Evolutionary conservation across 2,888 invertebrate species (phyloP), one percentile per base, ranked within the genome.

Genomic region (Ctenicera cuprea): DNA sequence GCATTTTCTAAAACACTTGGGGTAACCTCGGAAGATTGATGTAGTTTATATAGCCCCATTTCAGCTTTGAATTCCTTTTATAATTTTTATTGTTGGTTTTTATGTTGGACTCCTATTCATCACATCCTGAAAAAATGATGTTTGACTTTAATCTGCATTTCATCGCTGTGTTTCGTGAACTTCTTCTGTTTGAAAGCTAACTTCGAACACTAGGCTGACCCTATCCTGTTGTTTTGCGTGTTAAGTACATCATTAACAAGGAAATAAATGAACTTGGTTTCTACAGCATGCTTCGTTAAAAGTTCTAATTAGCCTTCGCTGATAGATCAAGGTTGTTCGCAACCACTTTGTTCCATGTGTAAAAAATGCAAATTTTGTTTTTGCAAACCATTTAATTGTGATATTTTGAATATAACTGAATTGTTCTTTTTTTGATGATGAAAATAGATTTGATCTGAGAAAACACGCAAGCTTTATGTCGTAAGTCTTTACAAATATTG

Each of bases 211-310:
- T 30, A 63, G 33, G 26, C 63, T 63, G 52, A 30, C 54, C 70
- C 11, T 71, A 52, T 54, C 62, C 63, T 50, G 43, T 63, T 62
- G 63, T 71, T 71, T 71, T 59, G 71, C 71, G 71, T 71, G 71
- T 48, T 65, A 71, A 65, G 43, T 71, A 38, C 50, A 45, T 45
- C 65, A 71, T 71, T 71, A 71, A 59, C 22, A 38, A 38, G 57
- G 59, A 71, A 65, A 71, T 38, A 71, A 71, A 71, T 71, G 61
- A 71, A 65, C 38, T 45, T 18, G 30, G 70, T 64, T 71, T 41
- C 62, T 52, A 64, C 30, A 54, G 30, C 54, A 37, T 63, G 45
- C 45, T 12, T 12, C 11, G n/a, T 48, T 67, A 45, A 37, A 43
- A 59, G 9, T 57, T 43, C 61, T 68, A 68, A 68, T 68, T 68